Evolutionary conservation across 2,797 vertebrate species (phyloP), one percentile per base, ranked within the genome.

Genomic region (Hafferia zeledoni): DNA sequence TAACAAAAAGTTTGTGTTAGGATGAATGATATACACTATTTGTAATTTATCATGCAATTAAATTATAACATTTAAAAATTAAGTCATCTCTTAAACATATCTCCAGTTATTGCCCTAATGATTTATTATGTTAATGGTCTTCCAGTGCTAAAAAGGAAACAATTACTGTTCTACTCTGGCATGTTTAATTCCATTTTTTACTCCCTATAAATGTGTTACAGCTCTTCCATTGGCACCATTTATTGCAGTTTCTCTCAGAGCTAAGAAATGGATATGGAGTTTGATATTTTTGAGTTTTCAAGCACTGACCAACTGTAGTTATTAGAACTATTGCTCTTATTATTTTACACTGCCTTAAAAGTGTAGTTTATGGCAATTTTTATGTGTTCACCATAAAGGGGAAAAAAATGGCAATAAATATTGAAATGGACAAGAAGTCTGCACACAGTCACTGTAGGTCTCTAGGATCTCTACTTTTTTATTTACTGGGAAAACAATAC

Each of bases 241-340:
- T 97, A 97, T 78, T 96, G 86, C 88, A 90, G 90, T 76, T 92
- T 94, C 87, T 82, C 83, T 94, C 83, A 92, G 89, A 97, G 97
- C 97, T 97, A 98, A 98, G 91, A 82, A 97, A 97, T 85, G 98
- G 93, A 97, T 92, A 84, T 28, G 84, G 65, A 96, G 59, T 81
- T 97, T 97, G 96, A 97, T 89, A 95, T 96, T 94, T 88, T 94
- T 93, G 77, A 94, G 83, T 97, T 97, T 97, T 94, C 96, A 94
- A 88, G 90, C 91, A 96, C 8, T 95, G 91, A 96, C 93, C 95
- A 96, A 85, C 71, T 92, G 90, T 64, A 96, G 84, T 96, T 96
- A 96, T 87, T 97, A 95, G 64, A 98, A 77, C 83, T 87, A 94
- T 90, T 97, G 96, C 93, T 94, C 83, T 95, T 93, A 91, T 77